Evolutionary conservation across 2,888 invertebrate genomes (phyloP).

Genomic region (Ligdia adustata): DNA sequence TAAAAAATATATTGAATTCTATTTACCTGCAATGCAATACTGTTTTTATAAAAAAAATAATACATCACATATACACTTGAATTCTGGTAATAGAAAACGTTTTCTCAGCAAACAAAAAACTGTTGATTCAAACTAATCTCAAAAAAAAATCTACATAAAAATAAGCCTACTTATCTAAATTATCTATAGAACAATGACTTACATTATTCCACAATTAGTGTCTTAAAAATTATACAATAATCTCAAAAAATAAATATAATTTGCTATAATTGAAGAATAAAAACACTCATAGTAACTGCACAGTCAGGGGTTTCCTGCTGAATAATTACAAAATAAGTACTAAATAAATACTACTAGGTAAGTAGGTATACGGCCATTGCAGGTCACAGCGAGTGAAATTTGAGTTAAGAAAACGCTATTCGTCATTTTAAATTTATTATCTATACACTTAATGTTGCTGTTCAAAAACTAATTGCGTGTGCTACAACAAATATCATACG

Average conservation of each 20-base stretch:
- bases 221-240: conserved; percentile 21
- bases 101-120: too few species aligned
- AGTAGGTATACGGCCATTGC: conserved; percentile 11
- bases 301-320: conserved; percentile 43
- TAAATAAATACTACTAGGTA: conserved; percentile 23
- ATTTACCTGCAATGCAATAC: conserved; percentile 12
- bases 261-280: conserved; percentile 9
- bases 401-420: background rate
- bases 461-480: background rate
- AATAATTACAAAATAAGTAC: conserved; percentile 12
- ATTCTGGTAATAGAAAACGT: background rate
- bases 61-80: background rate
- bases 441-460: background rate
- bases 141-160: conserved; percentile 9
- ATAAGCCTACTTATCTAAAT: conserved; percentile 4
- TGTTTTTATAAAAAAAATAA: conserved; percentile 3
- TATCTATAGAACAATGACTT: background rate
- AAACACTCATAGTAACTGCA: conserved; percentile 45
- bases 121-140: conserved; percentile 2
- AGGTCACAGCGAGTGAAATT: conserved; percentile 22
- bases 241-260: conserved; percentile 25
- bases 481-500: background rate
- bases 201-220: too few species aligned
- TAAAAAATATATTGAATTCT: background rate
- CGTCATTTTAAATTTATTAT: background rate